These are phyloP conservation scores for Ranitomeya variabilis DNA, from an alignment of 2,113 vertebrate species.

Conservation along the genomic window DNA sequence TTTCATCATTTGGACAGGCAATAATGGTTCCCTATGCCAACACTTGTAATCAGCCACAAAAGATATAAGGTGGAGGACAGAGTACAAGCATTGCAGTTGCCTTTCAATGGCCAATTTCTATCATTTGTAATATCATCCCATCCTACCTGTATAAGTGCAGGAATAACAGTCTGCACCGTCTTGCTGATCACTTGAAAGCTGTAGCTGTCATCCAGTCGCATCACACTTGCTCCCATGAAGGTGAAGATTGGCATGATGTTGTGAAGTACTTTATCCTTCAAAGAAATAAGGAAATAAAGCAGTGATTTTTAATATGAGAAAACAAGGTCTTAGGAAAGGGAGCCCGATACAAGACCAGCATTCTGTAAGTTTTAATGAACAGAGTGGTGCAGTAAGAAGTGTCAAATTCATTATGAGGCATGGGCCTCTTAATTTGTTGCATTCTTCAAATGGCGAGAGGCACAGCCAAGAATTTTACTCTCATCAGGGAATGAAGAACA, in stretches of 20 bases:
- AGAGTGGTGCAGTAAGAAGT: no score
- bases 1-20: not conserved
- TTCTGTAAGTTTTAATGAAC: no score
- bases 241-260: constrained; percentile 99
- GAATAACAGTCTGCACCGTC: constrained; percentile 93
- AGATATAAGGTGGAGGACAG: not conserved
- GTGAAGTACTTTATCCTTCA: constrained; percentile 94
- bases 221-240: constrained; percentile 94
- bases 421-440: no score
- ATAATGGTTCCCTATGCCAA: not conserved
- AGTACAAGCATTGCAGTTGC: not conserved
- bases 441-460: no score
- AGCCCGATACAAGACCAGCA: no score
- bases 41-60: not conserved
- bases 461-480: no score
- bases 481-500: no score
- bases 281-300: constrained; percentile 48
- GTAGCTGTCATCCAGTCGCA: constrained; percentile 93
- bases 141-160: constrained; percentile 87
- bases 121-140: not conserved
- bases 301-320: not conserved
- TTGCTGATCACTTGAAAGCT: constrained; percentile 96
- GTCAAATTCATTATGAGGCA: no score
- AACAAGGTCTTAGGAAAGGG: not conserved
- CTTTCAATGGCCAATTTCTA: not conserved